phyloP scores from a whole-genome alignment of 2,113 vertebrate species.

The Alaudala cheleensis region DNA sequence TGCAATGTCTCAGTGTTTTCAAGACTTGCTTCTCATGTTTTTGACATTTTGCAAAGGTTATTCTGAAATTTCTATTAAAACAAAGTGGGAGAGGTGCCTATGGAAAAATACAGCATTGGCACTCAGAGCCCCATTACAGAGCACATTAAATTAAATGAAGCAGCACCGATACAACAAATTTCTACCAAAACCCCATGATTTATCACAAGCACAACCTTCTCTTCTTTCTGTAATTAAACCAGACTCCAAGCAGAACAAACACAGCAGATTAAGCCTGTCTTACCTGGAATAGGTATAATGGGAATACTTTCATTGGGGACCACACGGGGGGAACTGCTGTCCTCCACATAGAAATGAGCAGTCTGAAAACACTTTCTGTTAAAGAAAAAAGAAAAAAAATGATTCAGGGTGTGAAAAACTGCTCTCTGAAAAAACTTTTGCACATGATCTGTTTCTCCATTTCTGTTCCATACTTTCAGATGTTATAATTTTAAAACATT shows the following conservation, averaged over 20 bases:
- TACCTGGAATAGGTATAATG: slow-evolving; percentile 94
- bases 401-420: slow-evolving; percentile 14
- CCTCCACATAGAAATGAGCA: slow-evolving; percentile 98
- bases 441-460: background rate
- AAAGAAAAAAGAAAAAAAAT: slow-evolving; percentile 13
- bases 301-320: slow-evolving; percentile 96
- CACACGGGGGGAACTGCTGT: slow-evolving; percentile 94
- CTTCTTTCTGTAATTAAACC: background rate
- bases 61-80: slow-evolving; percentile 24
- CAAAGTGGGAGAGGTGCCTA: background rate
- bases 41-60: slow-evolving; percentile 56
- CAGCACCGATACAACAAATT: background rate
- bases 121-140: background rate
- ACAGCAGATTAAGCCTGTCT: slow-evolving; percentile 33
- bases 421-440: background rate
- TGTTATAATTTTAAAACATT: background rate
- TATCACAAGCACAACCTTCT: slow-evolving; percentile 6
- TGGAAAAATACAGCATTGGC: background rate
- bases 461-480: background rate
- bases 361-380: slow-evolving; percentile 98
- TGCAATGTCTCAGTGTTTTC: background rate
- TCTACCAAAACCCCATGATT: background rate
- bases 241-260: background rate
- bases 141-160: background rate
- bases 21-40: background rate